Conservation (phyloP, 2,113 vertebrate genomes). For the Entomyzon cyanotis region DNA sequence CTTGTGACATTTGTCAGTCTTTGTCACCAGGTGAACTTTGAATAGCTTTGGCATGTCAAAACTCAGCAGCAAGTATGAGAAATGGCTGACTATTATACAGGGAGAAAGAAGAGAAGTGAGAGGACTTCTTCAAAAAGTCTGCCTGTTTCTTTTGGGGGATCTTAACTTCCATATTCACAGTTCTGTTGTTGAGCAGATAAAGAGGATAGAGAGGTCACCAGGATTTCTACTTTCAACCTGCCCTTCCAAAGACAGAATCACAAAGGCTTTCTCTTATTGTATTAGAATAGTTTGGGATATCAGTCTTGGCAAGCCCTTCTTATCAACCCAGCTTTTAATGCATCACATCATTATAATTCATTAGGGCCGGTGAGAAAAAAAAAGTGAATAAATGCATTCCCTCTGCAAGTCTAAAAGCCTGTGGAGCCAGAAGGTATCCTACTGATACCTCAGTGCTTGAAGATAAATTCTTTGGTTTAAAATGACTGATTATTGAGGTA, state of each 20-base stretch:
- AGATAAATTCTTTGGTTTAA: background rate
- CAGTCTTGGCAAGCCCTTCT: background rate
- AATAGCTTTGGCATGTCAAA: background rate
- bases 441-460: background rate
- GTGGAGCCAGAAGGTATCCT: background rate
- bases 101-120: background rate
- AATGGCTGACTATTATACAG: background rate
- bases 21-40: background rate
- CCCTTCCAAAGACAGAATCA: background rate
- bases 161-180: background rate
- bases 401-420: background rate
- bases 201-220: background rate
- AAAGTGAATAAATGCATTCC: background rate
- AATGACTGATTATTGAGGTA: background rate
- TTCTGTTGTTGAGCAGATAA: background rate
- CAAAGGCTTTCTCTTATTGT: background rate
- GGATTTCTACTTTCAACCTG: background rate
- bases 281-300: background rate
- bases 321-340: constrained; percentile 8
- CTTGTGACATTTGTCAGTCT: background rate
- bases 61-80: background rate
- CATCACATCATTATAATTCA: background rate
- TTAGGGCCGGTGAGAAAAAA: background rate
- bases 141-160: background rate
- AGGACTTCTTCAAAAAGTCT: background rate